These are phyloP conservation scores for Mesoclemmys tuberculata DNA, from an alignment of 2,113 vertebrate genomes.

Conservation along the genomic window DNA sequence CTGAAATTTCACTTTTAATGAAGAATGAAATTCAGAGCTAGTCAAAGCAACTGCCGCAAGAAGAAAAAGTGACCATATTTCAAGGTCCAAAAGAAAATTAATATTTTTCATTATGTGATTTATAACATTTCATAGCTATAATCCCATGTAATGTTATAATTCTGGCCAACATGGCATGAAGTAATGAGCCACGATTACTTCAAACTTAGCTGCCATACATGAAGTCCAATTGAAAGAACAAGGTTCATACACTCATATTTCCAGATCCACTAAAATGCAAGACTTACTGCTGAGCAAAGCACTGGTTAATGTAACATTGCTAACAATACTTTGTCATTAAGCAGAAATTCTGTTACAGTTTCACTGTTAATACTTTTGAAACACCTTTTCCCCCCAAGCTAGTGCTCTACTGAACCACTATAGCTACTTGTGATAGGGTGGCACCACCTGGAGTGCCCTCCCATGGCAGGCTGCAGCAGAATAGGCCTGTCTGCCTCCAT, in stretches of 20 bases:
- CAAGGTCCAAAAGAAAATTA: slow-evolving; percentile 53
- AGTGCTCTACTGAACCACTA: neutral
- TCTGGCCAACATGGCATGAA: slow-evolving; percentile 50
- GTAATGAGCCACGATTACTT: slow-evolving; percentile 38
- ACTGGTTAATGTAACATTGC: neutral
- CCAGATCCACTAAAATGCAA: slow-evolving; percentile 38
- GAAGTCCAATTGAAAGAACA: slow-evolving; percentile 47
- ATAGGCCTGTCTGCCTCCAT: neutral
- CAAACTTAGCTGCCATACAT: slow-evolving; percentile 33
- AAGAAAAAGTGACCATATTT: slow-evolving; percentile 20
- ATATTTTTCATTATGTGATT: slow-evolving; percentile 60
- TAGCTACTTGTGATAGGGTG: neutral
- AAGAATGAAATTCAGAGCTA: slow-evolving; percentile 14
- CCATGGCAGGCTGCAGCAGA: neutral
- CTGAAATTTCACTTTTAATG: neutral
- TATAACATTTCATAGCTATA: neutral
- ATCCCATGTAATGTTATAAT: slow-evolving; percentile 40
- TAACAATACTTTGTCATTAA: neutral
- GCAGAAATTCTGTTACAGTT: slow-evolving; percentile 1
- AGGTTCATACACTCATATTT: neutral
- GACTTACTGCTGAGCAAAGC: slow-evolving; percentile 25
- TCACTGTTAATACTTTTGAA: slow-evolving; percentile 22
- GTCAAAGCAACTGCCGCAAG: slow-evolving; percentile 30
- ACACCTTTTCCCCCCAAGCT: neutral
- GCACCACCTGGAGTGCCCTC: neutral